Conservation (phyloP, 2,888 invertebrate species). For the Drosophila histrio region DNA sequence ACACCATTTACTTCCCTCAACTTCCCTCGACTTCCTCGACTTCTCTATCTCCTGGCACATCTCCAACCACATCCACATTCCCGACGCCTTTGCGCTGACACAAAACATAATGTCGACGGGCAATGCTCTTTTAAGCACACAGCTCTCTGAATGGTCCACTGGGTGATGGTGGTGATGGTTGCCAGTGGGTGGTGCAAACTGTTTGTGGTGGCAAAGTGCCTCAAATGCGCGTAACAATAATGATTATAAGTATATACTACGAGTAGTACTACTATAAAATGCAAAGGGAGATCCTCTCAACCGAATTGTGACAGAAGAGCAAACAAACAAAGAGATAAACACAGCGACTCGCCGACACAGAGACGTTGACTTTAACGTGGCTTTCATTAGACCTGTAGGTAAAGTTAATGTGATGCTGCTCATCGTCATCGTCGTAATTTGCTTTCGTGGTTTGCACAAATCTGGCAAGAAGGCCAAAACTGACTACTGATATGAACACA, state of each 20-base stretch:
- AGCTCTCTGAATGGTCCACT: slow-evolving; percentile 44
- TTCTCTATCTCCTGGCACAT: neutral
- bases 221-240: slow-evolving; percentile 72
- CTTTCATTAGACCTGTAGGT: slow-evolving; percentile 57
- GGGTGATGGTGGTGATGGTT: slow-evolving; percentile 15
- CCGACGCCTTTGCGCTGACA: slow-evolving; percentile 66
- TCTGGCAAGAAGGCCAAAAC: slow-evolving; percentile 53
- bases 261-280: slow-evolving; percentile 27
- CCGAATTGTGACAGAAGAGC: slow-evolving; percentile 65
- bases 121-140: slow-evolving; percentile 81
- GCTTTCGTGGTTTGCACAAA: slow-evolving; percentile 75
- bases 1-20: slow-evolving; percentile 45
- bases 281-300: slow-evolving; percentile 29
- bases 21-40: neutral
- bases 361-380: slow-evolving; percentile 53
- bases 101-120: slow-evolving; percentile 81
- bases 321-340: slow-evolving; percentile 56
- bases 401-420: slow-evolving; percentile 70
- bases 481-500: slow-evolving; percentile 28
- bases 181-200: slow-evolving; percentile 3
- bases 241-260: slow-evolving; percentile 50
- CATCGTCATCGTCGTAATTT: slow-evolving; percentile 78
- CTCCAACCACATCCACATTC: neutral
- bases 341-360: slow-evolving; percentile 50
- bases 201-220: slow-evolving; percentile 54